Base-by-base conservation (phyloP, 2,113 vertebrate genomes). In the Eretmochelys imbricata region DNA sequence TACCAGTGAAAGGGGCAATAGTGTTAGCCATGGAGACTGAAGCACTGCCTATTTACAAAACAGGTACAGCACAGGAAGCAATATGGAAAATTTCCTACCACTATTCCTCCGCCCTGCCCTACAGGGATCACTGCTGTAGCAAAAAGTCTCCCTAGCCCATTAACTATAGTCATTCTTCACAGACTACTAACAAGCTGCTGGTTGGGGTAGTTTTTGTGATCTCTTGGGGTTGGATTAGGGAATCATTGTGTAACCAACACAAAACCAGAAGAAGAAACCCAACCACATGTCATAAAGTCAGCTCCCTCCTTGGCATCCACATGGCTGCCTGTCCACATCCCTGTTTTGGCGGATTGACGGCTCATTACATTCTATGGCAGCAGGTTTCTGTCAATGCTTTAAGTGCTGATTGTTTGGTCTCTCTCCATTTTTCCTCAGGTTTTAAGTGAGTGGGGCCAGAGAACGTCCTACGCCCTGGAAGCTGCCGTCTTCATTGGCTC, bases 401-500 rank as follows among this genome's bases (percentile, higher is more conserved):
- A 13, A 46, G 2, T 35, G 49, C 5, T 91, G 83, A 95, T 79
- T 48, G 55, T 20, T 42, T 95, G 65, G 2, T 1, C 0, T 80
- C 72, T 96, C 85, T 95, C 62, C 7, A 0, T 89, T 80, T 90
- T 8, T 82, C 75, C 76, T n/a, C 88, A 99, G 98, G 97, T 99
- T 89, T 96, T 94, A 29, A 80, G 16, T 5, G 96, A 98, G 12
- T 99, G 98, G 99, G 98, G 96, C 69, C 72, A 91, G 51, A 98
- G 98, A 65, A 94, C 11, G 53, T 97, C 98, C 2, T 98, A 98
- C 87, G 98, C 96, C 0, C 96, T 98, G 94, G 98, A 99, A 87
- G 99, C 99, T 1, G 98, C 98, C 2, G 97, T 99, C 48, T 90
- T 99, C 83, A 98, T 94, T 0, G 98, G 98, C 78, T 98, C 98